Evolutionary conservation across 2,797 vertebrate species (phyloP), one percentile per base, ranked within the genome.

Genomic region (Tapirus indicus): DNA sequence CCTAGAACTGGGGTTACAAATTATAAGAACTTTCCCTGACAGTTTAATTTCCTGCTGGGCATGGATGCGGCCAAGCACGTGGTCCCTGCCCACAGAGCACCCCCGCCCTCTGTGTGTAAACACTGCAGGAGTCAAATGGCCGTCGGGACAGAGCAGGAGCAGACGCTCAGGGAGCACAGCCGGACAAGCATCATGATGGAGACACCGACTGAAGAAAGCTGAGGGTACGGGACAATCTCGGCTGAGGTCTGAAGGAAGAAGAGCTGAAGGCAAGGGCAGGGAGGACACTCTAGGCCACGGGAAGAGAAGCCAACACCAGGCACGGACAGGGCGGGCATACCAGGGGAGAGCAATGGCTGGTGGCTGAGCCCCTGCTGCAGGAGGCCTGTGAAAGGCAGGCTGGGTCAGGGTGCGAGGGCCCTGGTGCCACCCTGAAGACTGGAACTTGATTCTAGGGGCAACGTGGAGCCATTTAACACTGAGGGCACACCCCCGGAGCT

Each of bases 171-270:
- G 27, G 72, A 6, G 35, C 25, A 25, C 5, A 3, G 56, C 0
- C 6, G 35, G 66, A 4, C 2, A 21, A 20, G 52, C 0, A 2
- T 16, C 17, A 10, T 0, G 23, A 29, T 2, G 7, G 11, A 7
- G 29, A 29, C 13, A 12, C 13, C 2, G 18, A 4, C 7, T 13
- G 71, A 35, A 35, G 82, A 10, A 35, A 35, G 52, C 11, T 12
- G 7, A 16, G 38, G 60, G 72, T 3, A 5, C 29, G 32, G 23
- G 27, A 9, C 32, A 13, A 20, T 52, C 79, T 25, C 1, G 20
- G n/a, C 58, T 21, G 21, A 29, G 62, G 66, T 32, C 52, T 25
- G 9, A 56, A 49, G 71, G 54, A 62, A 47, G 69, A 38, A 41
- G 91, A 35, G 54, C 23, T 5, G 16, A 72, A 52, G 87, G 54